Evolutionary conservation across 2,797 vertebrate genomes (phyloP), one percentile per base, ranked within the genome.

Genomic region (Darevskia nairensis): DNA sequence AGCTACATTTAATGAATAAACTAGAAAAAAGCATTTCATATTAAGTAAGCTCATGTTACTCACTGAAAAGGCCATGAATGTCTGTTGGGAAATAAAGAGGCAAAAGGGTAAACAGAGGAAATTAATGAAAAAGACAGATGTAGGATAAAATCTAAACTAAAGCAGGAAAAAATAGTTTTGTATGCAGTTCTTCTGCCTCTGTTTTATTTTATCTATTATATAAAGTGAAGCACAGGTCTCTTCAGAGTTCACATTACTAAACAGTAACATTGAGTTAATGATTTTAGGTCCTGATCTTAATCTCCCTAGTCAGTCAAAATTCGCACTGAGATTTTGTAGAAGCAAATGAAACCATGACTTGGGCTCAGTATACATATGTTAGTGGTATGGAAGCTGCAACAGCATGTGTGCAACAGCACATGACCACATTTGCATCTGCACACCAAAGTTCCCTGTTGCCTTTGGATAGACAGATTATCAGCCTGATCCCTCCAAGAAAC

Each of bases 111-210:
- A 68, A 82, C 44, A 29, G 9, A 11, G 21, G 50, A 69, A 3
- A n/a, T 68, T 69, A 89, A 86, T 82, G 78, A 44, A 29, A 50
- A 69, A 82, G n/a, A 59, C 6, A 50, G 35, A 72, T 90, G 39
- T 76, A 76, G 78, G 19, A 86, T 27, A 89, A 86, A 79, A 76
- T 27, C 66, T 44, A 87, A 91, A 85, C 90, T 27, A 72, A 87
- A 25, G 13, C 64, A 80, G 64, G 1, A 82, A 77, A 91, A 55
- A 6, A 1, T 72, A n/a, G 41, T 66, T 41, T 15, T 76, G 6
- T 66, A 19, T 75, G n/a, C 71, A 39, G 21, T 50, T 35, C 35
- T 87, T 81, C 61, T 66, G 11, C 27, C 15, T n/a, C 23, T 79
- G 9, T 71, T 7, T 81, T 41, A 44, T 25, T 23, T 46, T 27